Base-by-base conservation (phyloP, 2,888 invertebrate genomes). In the Acleris emargana region DNA sequence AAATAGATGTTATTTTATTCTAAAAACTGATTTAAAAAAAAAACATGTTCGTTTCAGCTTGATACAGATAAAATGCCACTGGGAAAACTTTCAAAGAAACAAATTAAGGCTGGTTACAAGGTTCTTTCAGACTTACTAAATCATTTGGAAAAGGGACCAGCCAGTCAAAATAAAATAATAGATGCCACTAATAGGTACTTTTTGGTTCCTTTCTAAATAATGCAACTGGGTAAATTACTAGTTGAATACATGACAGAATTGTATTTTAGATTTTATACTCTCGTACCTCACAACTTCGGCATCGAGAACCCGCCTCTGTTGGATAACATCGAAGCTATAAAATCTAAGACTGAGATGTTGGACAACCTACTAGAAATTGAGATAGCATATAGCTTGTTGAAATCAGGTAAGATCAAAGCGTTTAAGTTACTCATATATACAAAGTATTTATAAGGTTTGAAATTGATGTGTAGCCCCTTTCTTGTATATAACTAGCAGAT, bases 31-130 rank as follows among this genome's bases (percentile, higher is more conserved):
- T 45, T 43, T 17, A 1, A 25, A 6, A n/a, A n/a, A 68, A 20
- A 38, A 47, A 57, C 25, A 22, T 43, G 2, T 38, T 38, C 54
- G 43, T 80, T 82, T 53, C 72, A 94, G 93, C 93, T 99, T 73
- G 99, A 99, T 85, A 94, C 97, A 75, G 98, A 98, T 70, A 99
- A 99, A 89, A 99, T 99, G 99, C 99, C 99, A 0, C 90, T 99
- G 9, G 99, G 99, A 22, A 99, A 99, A 89, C 87, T 99, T 13
- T 98, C 98, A 2, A 96, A 97, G 81, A 95, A 96, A 62, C 98
- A 99, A 91, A 96, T 99, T 64, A 95, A 97, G 78, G 93, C 94
- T 43, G 99, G 99, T 0, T 99, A 96, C 82, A 88, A 88, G 58
- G 96, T 99, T 1, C 89, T 99, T 22, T 94, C 94, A 0, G 96